Conservation (phyloP, 1,140 invertebrate species). For the Samia ricini region DNA sequence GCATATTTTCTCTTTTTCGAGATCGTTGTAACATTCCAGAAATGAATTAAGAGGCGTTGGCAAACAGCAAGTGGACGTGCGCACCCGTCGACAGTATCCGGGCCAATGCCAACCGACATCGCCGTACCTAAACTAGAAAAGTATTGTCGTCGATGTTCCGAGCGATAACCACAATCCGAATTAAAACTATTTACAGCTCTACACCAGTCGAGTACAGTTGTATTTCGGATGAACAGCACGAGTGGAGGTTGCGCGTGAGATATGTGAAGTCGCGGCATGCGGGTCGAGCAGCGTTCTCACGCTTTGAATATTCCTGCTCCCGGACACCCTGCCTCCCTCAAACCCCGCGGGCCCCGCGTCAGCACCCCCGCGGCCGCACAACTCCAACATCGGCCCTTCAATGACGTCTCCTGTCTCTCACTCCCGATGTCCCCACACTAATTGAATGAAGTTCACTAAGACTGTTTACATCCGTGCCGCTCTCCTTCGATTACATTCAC, state of each 20-base stretch:
- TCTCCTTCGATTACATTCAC: constrained; percentile 25
- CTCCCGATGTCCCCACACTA: constrained; percentile 50
- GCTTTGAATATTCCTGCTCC: constrained; percentile 75
- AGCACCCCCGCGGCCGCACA: constrained; percentile 24
- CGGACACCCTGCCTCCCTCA: no score
- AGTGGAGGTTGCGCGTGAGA: constrained; percentile 72
- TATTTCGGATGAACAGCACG: constrained; percentile 24
- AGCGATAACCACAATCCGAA: constrained; percentile 61
- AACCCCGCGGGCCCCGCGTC: constrained; percentile 30
- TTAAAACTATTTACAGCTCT: constrained; percentile 36
- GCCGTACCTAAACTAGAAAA: constrained; percentile 74
- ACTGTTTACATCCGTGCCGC: constrained; percentile 51
- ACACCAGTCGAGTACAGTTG: constrained; percentile 35
- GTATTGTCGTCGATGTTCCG: constrained; percentile 74
- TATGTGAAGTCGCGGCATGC: constrained; percentile 74
- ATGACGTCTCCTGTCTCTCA: constrained; percentile 64
- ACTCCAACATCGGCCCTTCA: constrained; percentile 52
- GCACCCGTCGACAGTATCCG: constrained; percentile 67
- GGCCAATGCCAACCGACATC: constrained; percentile 65
- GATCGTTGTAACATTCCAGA: constrained; percentile 8
- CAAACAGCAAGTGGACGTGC: constrained; percentile 52
- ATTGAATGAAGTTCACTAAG: constrained; percentile 68
- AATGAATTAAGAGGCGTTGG: constrained; percentile 23
- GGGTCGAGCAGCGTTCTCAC: constrained; percentile 74
- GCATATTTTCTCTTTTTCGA: not conserved